Evolutionary conservation across 2,888 invertebrate genomes (phyloP), one percentile per base, ranked within the genome.

Genomic region (Lasioglossum marginatum): DNA sequence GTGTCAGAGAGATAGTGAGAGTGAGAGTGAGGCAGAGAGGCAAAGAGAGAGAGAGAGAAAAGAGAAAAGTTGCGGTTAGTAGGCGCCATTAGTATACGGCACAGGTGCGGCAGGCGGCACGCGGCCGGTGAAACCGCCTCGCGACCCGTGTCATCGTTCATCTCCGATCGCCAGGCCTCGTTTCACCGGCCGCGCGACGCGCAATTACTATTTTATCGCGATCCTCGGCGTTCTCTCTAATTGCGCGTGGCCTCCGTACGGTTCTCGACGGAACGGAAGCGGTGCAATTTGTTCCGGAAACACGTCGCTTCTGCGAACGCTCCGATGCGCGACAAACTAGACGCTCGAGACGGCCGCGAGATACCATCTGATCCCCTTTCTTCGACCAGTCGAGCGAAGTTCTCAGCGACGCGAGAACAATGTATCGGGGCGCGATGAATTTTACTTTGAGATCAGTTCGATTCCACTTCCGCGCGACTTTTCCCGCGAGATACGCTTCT

Each of bases 31-130:
- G 79, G 45, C 86, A 91, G 90, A 91, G 95, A 77, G 87, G 92
- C 94, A 85, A 92, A 91, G 92, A 43, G 52, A 23, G 72, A 82
- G 57, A 82, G 60, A 82, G 74, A 63, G 63, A 93, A 92, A 90
- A 94, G 95, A 95, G 96, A 95, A 94, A 95, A 94, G 95, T 95
- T 94, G 91, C 94, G 95, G 95, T 95, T 90, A 95, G 94, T 94
- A 89, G 91, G 92, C 86, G 95, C 95, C 95, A 93, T 93, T 93
- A 92, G 91, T 81, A 92, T 78, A 87, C 89, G 75, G 82, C 88
- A 75, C 82, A 84, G 83, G 90, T 90, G 90, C 87, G 92, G 60
- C 60, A 60, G 5, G n/a, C 90, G 89, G 92, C 88, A 92, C 88
- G 83, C 89, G 86, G 87, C 92, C 37, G 89, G 90, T 91, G 87